Evolutionary conservation across 2,113 vertebrate genomes (phyloP), one percentile per base, ranked within the genome.

Genomic region (Electrona antarctica): DNA sequence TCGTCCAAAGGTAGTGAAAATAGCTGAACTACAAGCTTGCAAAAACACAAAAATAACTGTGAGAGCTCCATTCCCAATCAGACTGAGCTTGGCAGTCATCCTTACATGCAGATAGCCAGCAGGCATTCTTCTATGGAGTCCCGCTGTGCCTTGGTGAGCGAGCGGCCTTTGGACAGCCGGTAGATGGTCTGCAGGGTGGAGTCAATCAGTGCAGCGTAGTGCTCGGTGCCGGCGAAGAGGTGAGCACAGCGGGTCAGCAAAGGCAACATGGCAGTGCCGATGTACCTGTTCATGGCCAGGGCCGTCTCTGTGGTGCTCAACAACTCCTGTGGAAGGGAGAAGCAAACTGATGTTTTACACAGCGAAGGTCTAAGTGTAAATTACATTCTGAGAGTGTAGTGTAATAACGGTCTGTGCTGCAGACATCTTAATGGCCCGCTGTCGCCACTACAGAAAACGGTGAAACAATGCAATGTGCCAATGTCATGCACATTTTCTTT

Each of bases 121-220:
- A 99, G 88, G 76, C 97, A 98, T 72, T 98, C 96, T 88, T 99
- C 95, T 73, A 98, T 98, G 64, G 97, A 91, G 71, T 99, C 97
- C 86, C 97, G 93, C 33, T 99, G 97, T 15, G 97, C 97, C 89
- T 99, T 99, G 28, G 97, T 99, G 87, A 99, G 96, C 1, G 97
- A 97, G 7, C 96, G 96, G 33, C 97, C 97, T 79, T 98, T 99
- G 86, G 96, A 99, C 59, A 99, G 91, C 64, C 97, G 93, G 56
- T 99, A 99, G 84, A 99, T 96, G 28, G 96, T 98, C 77, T 99
- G 96, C 62, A 99, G 95, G 0, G 87, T 96, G 68, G 97, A 97
- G 90, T 99, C 96, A 28, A 99, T 88, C 71, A 98, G 87, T 66
- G 94, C 93, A 0, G 95, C 91, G 1, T 93, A 89, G 90, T 98